These are phyloP conservation scores for Sipha flava DNA, from an alignment of 1,140 invertebrate genomes.

Conservation along the genomic window DNA sequence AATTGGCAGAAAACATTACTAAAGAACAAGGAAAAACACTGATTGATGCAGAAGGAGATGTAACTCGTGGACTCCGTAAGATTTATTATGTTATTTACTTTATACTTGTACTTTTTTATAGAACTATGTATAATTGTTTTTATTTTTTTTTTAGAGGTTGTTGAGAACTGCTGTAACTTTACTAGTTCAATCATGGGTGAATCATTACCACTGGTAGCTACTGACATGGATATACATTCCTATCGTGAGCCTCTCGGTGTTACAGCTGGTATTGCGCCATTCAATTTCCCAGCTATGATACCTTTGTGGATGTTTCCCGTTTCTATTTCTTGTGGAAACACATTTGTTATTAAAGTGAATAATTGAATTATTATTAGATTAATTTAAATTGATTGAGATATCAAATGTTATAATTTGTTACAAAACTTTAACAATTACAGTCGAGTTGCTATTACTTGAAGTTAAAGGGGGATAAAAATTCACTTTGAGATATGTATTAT, in stretches of 20 bases:
- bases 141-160: slow-evolving; percentile 64
- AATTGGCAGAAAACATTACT: slow-evolving; percentile 86
- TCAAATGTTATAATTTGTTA: neutral
- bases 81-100: slow-evolving; percentile 41
- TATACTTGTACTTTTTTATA: too few relatives aligned
- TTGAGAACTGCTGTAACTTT: slow-evolving; percentile 91
- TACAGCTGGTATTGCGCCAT: slow-evolving; percentile 80
- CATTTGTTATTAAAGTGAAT: slow-evolving; percentile 56
- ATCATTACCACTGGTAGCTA: slow-evolving; percentile 72
- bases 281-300: slow-evolving; percentile 99
- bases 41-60: slow-evolving; percentile 95
- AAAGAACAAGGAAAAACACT: slow-evolving; percentile 96
- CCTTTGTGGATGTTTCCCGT: slow-evolving; percentile 98
- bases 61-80: slow-evolving; percentile 89
- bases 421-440: too few relatives aligned
- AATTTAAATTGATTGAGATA: neutral
- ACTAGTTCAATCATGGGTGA: slow-evolving; percentile 88
- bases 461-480: too few relatives aligned
- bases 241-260: slow-evolving; percentile 85
- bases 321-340: slow-evolving; percentile 81
- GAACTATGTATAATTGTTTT: neutral
- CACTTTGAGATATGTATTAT: too few relatives aligned
- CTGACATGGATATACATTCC: slow-evolving; percentile 86
- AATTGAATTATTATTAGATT: neutral
- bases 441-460: too few relatives aligned